These are phyloP conservation scores for Chloroceryle amazona DNA, from an alignment of 2,797 vertebrate species.

Conservation along the genomic window DNA sequence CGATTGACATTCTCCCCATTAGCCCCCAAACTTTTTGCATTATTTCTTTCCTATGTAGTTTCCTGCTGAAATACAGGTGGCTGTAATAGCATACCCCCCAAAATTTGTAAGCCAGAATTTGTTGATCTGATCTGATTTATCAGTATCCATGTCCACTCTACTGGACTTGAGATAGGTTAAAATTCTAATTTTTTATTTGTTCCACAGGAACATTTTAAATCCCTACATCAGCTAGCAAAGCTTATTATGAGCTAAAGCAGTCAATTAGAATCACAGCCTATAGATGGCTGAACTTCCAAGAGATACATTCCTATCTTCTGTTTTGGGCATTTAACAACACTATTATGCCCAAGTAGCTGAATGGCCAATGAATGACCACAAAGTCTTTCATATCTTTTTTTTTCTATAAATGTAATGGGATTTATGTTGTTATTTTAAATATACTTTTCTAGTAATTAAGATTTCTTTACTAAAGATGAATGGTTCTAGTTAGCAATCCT, in stretches of 20 bases:
- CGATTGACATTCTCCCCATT: background rate
- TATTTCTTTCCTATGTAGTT: background rate
- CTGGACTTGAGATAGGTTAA: background rate
- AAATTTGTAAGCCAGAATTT: background rate
- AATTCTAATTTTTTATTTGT: background rate
- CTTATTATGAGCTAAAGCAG: background rate
- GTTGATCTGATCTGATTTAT: background rate
- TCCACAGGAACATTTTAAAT: background rate
- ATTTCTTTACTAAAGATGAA: background rate
- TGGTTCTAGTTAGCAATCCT: background rate
- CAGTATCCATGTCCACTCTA: rapidly evolving
- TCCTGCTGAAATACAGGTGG: background rate
- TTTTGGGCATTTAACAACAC: background rate
- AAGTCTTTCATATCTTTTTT: background rate
- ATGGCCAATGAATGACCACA: background rate
- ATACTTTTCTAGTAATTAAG: background rate
- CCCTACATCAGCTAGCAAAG: background rate
- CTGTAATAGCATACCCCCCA: background rate
- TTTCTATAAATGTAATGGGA: rapidly evolving
- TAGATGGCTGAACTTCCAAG: background rate
- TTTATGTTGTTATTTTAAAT: background rate
- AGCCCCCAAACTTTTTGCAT: background rate
- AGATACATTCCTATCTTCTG: background rate
- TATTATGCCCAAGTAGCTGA: background rate
- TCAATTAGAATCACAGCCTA: background rate